phyloP scores from a whole-genome alignment of 2,113 vertebrate genomes.

The Cavia porcellus region DNA sequence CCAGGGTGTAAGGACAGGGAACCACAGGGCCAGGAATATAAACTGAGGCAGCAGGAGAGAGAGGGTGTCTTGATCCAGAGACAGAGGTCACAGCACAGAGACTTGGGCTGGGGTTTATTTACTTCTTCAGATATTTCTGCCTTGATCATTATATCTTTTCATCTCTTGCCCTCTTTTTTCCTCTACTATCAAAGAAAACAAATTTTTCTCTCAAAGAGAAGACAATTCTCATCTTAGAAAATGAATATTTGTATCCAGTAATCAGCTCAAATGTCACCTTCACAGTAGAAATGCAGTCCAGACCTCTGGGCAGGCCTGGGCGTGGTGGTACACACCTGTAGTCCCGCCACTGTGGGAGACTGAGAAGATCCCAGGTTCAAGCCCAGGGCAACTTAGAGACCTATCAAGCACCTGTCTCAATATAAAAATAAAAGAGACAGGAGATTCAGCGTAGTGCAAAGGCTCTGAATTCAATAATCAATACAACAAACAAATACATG shows the following conservation, averaged over 20 bases:
- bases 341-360: not conserved
- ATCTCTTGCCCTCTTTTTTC: not conserved
- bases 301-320: not conserved
- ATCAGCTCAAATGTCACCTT: not conserved
- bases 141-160: not conserved
- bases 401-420: not conserved
- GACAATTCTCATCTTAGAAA: not conserved
- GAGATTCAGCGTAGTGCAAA: not conserved
- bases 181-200: not conserved
- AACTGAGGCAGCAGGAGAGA: too few relatives aligned
- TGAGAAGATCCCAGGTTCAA: not conserved
- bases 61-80: too few relatives aligned
- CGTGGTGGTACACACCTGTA: not conserved
- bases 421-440: not conserved
- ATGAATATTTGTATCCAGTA: not conserved
- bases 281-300: not conserved
- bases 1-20: not conserved
- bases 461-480: not conserved
- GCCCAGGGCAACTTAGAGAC: not conserved
- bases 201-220: not conserved
- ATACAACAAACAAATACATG: not conserved
- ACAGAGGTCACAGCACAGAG: not conserved
- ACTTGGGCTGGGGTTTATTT: not conserved
- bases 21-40: rapidly evolving
- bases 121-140: not conserved